Base-by-base conservation (phyloP, 2,797 vertebrate genomes). In the Enteromius argenteus region DNA sequence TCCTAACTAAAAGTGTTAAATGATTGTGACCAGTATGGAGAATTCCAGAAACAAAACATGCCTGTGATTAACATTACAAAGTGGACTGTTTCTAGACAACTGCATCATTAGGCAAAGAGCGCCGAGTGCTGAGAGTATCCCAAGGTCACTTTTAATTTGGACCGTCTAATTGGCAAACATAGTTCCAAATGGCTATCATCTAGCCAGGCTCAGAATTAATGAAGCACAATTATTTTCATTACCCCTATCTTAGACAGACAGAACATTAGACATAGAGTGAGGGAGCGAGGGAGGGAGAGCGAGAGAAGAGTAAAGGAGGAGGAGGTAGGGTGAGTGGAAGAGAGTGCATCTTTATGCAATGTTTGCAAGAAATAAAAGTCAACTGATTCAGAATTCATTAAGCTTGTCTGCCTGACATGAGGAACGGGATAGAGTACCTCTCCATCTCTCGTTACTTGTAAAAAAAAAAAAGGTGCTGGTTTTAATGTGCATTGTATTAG, bases 131-230 rank as follows among this genome's bases (percentile, higher is more conserved):
- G 93, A 94, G 94, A 95, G 95, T 94, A 95, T 95, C 96, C 97
- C 96, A 97, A 98, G 97, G 97, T 99, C 97, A 98, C 95, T 97
- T 97, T 97, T 97, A 96, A 99, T 98, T 99, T 97, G 96, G 96
- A 96, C 96, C 89, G 94, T 93, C 96, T 98, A 99, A 99, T 98
- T 98, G 97, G 97, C 96, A 98, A 98, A 98, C 96, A 97, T 95
- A 96, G 95, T 96, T 98, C 96, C 97, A 97, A 98, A 98, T 97
- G 96, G 96, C 96, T 96, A 96, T 97, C 96, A 97, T 97, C 96
- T 96, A 97, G 95, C 95, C 95, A 95, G 96, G 95, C 95, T 96
- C 93, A 91, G 94, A 97, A 97, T 98, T 98, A 98, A 98, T 98
- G 96, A 97, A 96, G 96, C 96, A 96, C 95, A 96, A 97, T 98